These are phyloP conservation scores for Macrobrachium nipponense DNA, from an alignment of 1,140 invertebrate genomes.

Conservation along the genomic window DNA sequence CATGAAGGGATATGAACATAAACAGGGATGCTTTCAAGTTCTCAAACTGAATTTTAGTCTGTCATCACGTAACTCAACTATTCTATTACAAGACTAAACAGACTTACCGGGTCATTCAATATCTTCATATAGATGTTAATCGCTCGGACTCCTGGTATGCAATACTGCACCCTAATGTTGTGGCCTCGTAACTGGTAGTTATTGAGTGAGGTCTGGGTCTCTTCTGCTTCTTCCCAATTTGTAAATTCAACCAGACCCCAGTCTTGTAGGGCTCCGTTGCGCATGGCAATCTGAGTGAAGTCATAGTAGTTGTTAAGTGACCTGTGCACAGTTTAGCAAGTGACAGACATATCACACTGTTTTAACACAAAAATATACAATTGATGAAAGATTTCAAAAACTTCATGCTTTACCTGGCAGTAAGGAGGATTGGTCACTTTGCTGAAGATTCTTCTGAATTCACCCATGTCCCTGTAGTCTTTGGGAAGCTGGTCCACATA, in stretches of 20 bases:
- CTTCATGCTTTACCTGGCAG: constrained; percentile 71
- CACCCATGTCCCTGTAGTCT: constrained; percentile 72
- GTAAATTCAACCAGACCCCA: constrained; percentile 75
- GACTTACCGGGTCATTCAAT: constrained; percentile 69
- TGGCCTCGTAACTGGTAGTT: constrained; percentile 69
- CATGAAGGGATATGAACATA: too few relatives aligned
- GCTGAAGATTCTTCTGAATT: constrained; percentile 73
- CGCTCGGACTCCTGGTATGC: constrained; percentile 73
- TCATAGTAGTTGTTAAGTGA: constrained; percentile 4
- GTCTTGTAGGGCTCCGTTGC: constrained; percentile 72
- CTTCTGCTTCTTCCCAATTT: constrained; percentile 71
- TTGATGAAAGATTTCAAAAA: background rate
- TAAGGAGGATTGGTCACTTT: constrained; percentile 72
- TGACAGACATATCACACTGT: too few relatives aligned
- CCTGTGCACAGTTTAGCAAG: too few relatives aligned
- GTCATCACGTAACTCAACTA: too few relatives aligned
- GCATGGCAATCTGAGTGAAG: constrained; percentile 72
- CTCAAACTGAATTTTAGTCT: too few relatives aligned
- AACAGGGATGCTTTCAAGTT: too few relatives aligned
- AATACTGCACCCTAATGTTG: constrained; percentile 72
- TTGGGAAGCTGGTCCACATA: constrained; percentile 69
- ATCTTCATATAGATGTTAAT: constrained; percentile 73
- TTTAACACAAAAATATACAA: background rate
- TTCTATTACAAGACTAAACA: background rate
- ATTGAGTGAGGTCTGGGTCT: constrained; percentile 69